Evolutionary conservation across 1,140 invertebrate species (phyloP), one percentile per base, ranked within the genome.

Genomic region (Ephestia elutella): DNA sequence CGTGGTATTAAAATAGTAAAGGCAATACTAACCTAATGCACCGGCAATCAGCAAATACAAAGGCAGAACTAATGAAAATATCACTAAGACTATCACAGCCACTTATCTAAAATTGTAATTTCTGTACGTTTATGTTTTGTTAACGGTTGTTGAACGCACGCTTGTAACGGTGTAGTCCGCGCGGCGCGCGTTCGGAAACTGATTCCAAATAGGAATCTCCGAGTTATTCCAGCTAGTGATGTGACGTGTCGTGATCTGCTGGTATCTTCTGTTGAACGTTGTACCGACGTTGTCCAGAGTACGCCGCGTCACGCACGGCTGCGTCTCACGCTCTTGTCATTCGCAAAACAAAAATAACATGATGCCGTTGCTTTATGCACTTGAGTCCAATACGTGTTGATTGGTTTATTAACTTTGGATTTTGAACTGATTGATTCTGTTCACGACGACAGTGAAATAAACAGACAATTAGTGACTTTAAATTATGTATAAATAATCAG

Each of bases 81-180:
- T 65, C 73, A 76, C 71, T 70, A 60, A 30, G 64, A 65, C 65
- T 76, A 79, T 82, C 81, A 84, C 81, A 82, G 81, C 69, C 78
- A 78, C 73, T 70, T 59, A 25, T 59, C 60, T 72, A 63, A 62
- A 48, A 18, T 56, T 60, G 59, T 25, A 25, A 25, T 38, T 20
- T 56, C 2, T 49, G 48, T 38, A 20, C 48, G 20, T 13, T 44
- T 59, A 61, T 58, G 57, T 56, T 57, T 61, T 51, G 13, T 3
- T 44, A 3, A 35, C 13, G 38, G n/a, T 44, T 44, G 51, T 56
- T 32, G 54, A 66, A 69, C 59, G 59, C 59, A 59, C 64, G 55
- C 51, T 11, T 44, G 54, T 10, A 44, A 44, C 25, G 18, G 68
- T 67, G 68, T 65, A 57, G 49, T 49, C 62, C 8, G 60, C 65